Conservation (phyloP, 1,140 invertebrate species). For the Pinna nobilis region DNA sequence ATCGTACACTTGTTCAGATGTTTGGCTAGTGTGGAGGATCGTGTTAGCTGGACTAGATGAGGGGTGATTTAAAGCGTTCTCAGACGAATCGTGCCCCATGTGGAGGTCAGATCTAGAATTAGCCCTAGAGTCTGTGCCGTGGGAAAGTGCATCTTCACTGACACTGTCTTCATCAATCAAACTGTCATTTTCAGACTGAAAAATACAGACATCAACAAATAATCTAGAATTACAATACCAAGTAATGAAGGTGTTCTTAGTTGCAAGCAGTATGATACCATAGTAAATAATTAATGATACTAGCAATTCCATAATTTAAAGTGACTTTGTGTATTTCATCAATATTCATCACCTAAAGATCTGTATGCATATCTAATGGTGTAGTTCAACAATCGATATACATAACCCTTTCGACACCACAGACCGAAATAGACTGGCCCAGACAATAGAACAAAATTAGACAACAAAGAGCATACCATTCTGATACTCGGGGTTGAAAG, state of each 20-base stretch:
- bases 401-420: too few species aligned
- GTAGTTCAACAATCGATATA: too few species aligned
- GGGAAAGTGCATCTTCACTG: conserved; percentile 65
- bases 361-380: too few species aligned
- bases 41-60: conserved; percentile 29
- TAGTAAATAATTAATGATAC: too few species aligned
- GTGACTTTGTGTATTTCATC: neutral
- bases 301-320: conserved; percentile 1
- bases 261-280: too few species aligned
- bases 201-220: neutral
- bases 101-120: conserved; percentile 62
- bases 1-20: conserved; percentile 50
- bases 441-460: too few species aligned
- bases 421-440: too few species aligned
- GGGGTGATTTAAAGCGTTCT: conserved; percentile 23
- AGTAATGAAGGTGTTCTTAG: neutral
- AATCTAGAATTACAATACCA: neutral
- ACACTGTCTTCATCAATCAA: conserved; percentile 65
- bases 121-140: conserved; percentile 60
- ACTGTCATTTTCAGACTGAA: conserved; percentile 65
- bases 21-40: conserved; percentile 22
- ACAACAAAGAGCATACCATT: too few species aligned
- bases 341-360: neutral
- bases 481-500: too few species aligned
- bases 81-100: conserved; percentile 17